Percentiles rank a stretch among this genome's conserved stretches.
phyloP scores from a whole-genome alignment of 2,888 invertebrate species.

The Tiphia femorata region DNA sequence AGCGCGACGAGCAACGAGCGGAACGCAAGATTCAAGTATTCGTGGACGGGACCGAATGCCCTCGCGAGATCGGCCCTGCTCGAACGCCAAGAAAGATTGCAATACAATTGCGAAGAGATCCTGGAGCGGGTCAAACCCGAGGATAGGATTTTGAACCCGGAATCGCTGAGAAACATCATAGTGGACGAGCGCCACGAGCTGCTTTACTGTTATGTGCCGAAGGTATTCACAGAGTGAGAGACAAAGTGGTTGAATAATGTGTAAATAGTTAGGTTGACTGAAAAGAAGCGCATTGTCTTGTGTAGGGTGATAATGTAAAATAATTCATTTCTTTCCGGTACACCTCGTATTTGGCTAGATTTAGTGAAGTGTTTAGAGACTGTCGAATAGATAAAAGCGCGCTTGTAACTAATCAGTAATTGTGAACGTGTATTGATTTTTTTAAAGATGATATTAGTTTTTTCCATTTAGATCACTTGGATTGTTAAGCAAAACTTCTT shows the following conservation, averaged over 20 bases:
- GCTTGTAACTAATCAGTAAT: too few species aligned
- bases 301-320: too few species aligned
- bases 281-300: neutral
- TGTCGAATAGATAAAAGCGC: too few species aligned
- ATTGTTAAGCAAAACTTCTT: too few species aligned
- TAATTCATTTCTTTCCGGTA: neutral
- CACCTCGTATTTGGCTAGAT: too few species aligned
- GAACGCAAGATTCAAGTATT: constrained; percentile 44
- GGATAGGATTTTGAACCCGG: constrained; percentile 56
- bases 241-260: too few species aligned
- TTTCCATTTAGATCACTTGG: too few species aligned
- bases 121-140: constrained; percentile 24
- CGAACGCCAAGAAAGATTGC: constrained; percentile 63
- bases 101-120: constrained; percentile 60
- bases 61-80: constrained; percentile 60
- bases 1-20: constrained; percentile 18
- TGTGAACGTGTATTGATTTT: too few species aligned
- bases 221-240: constrained; percentile 73
- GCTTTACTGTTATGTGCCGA: constrained; percentile 94
- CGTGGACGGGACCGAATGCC: constrained; percentile 60
- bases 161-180: constrained; percentile 82
- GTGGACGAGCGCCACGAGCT: constrained; percentile 87
- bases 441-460: too few species aligned
- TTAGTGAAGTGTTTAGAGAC: too few species aligned
- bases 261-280: too few species aligned